phyloP scores from a whole-genome alignment of 2,888 invertebrate genomes.

The Meiosimyza platycephala region DNA sequence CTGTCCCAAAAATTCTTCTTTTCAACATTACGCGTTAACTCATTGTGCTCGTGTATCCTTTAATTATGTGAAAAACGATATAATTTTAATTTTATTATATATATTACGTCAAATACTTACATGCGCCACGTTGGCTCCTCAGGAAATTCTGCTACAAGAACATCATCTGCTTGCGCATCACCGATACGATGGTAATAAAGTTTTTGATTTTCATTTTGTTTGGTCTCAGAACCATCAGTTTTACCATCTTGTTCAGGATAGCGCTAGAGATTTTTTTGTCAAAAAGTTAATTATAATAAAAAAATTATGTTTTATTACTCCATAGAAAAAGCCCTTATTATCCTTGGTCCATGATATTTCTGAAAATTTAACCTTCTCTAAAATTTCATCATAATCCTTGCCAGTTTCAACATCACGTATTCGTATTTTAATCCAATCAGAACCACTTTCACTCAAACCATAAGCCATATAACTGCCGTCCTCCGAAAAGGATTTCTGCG shows the following conservation, averaged over 20 bases:
- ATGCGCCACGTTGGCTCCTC: constrained; percentile 93
- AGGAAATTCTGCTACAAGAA: constrained; percentile 88
- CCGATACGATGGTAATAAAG: constrained; percentile 92
- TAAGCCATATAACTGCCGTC: constrained; percentile 92
- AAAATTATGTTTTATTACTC: constrained; percentile 67
- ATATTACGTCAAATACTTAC: constrained; percentile 66
- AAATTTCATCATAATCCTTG: constrained; percentile 87
- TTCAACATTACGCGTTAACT: background rate
- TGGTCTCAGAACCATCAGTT: constrained; percentile 92
- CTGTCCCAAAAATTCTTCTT: constrained; percentile 19
- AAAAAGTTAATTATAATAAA: background rate
- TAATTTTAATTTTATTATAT: background rate
- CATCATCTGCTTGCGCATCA: constrained; percentile 86
- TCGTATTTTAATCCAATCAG: constrained; percentile 95
- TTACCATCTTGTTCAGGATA: constrained; percentile 86
- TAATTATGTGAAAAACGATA: background rate
- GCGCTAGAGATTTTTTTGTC: constrained; percentile 69
- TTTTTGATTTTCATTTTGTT: constrained; percentile 89
- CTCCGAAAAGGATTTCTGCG: constrained; percentile 83
- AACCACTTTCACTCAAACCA: constrained; percentile 91
- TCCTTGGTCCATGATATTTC: constrained; percentile 95
- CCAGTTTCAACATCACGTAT: constrained; percentile 80
- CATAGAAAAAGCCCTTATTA: constrained; percentile 94
- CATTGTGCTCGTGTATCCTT: background rate
- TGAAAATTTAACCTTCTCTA: constrained; percentile 93